Evolutionary conservation across 2,888 invertebrate genomes (phyloP).

Genomic region (Orthosia cruda): DNA sequence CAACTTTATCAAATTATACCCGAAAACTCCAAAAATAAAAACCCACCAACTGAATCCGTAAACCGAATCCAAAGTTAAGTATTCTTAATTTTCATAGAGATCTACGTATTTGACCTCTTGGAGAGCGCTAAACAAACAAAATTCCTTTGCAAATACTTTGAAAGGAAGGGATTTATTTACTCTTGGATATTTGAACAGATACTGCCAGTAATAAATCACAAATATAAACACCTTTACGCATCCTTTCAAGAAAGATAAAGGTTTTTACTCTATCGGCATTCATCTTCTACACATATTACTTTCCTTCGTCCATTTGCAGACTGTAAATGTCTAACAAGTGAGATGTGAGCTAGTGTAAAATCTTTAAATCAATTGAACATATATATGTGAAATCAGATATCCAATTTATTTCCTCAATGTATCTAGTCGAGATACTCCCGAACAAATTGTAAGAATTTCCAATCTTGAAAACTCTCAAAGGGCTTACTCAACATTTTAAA

Average conservation of each 20-base stretch:
- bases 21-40: constrained; percentile 27
- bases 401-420: constrained; percentile 50
- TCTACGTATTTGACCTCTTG: constrained; percentile 58
- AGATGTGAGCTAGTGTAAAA: constrained; percentile 10
- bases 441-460: constrained; percentile 56
- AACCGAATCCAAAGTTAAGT: constrained; percentile 48
- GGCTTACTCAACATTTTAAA: constrained; percentile 52
- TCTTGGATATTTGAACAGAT: constrained; percentile 56
- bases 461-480: constrained; percentile 61
- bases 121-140: constrained; percentile 58
- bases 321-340: constrained; percentile 29
- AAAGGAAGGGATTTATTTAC: constrained; percentile 60
- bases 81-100: constrained; percentile 60
- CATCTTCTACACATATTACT: constrained; percentile 34
- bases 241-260: constrained; percentile 58
- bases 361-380: constrained; percentile 57
- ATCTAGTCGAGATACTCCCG: constrained; percentile 20
- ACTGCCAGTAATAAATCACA: constrained; percentile 53
- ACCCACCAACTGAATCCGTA: constrained; percentile 30
- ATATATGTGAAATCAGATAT: constrained; percentile 56
- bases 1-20: background rate
- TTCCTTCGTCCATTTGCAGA: constrained; percentile 31
- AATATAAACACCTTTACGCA: constrained; percentile 60
- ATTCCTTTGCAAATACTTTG: constrained; percentile 63
- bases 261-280: constrained; percentile 44